phyloP scores from a whole-genome alignment of 1,140 invertebrate genomes.

The Chionoecetes opilio region DNA sequence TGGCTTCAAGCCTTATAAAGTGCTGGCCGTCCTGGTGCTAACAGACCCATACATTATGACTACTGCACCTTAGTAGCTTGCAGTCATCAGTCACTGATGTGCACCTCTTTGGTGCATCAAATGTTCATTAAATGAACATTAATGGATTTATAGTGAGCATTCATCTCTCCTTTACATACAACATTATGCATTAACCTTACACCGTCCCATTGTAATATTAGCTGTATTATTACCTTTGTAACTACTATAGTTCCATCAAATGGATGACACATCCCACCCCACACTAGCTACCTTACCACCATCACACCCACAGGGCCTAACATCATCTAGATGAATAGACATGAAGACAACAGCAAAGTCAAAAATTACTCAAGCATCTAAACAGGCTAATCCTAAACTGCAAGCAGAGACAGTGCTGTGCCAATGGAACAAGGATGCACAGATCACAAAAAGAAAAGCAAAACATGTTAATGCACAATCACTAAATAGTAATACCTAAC shows the following conservation, averaged over 20 bases:
- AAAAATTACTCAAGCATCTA: slow-evolving; percentile 79
- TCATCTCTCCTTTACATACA: slow-evolving; percentile 17
- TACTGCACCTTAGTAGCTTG: slow-evolving; percentile 27
- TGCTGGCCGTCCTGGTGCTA: slow-evolving; percentile 14
- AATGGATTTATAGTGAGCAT: neutral
- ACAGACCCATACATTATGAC: slow-evolving; percentile 29
- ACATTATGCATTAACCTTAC: neutral
- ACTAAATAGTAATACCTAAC: slow-evolving; percentile 57
- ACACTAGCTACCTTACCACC: slow-evolving; percentile 51
- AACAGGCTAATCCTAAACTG: slow-evolving; percentile 78
- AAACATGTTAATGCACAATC: slow-evolving; percentile 67
- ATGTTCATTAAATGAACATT: slow-evolving; percentile 8
- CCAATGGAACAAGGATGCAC: slow-evolving; percentile 68
- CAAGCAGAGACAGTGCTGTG: slow-evolving; percentile 72
- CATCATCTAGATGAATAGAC: slow-evolving; percentile 82
- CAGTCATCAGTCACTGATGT: slow-evolving; percentile 28
- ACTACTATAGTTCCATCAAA: neutral
- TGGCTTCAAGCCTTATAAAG: neutral
- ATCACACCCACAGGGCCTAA: slow-evolving; percentile 65
- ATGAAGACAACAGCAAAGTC: slow-evolving; percentile 82
- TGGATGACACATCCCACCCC: slow-evolving; percentile 18
- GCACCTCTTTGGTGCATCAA: neutral
- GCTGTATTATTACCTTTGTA: neutral
- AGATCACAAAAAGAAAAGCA: slow-evolving; percentile 63
- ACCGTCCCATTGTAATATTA: neutral